phyloP scores from a whole-genome alignment of 1,140 invertebrate species.

The Ceratosolen fusciceps region DNA sequence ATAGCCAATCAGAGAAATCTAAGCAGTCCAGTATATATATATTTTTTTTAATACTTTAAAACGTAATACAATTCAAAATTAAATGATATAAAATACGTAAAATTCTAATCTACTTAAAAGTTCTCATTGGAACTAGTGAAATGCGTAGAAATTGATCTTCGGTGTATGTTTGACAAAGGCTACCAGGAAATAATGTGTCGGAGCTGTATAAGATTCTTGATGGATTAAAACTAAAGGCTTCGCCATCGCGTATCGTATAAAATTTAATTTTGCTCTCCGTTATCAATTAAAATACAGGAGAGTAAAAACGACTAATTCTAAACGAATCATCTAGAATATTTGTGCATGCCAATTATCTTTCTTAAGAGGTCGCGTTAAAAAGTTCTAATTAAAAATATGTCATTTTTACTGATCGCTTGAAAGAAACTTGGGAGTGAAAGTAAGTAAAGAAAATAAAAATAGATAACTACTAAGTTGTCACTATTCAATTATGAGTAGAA shows the following conservation, averaged over 20 bases:
- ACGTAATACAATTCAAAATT: not conserved
- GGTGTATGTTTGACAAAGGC: not conserved
- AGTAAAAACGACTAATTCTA: not conserved
- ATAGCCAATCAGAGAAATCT: not conserved
- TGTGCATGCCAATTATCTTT: not conserved
- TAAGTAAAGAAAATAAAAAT: not conserved
- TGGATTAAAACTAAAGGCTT: not conserved
- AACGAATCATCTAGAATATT: not conserved
- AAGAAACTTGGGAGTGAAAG: not conserved
- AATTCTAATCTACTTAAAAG: not conserved
- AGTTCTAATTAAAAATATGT: not conserved
- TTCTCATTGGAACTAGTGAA: not conserved
- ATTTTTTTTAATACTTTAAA: too few relatives aligned
- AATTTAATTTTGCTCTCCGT: not conserved
- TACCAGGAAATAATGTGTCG: not conserved
- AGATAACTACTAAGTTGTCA: too few relatives aligned
- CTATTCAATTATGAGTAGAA: not conserved
- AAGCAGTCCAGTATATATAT: too few relatives aligned
- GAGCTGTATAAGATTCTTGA: not conserved
- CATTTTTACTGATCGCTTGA: not conserved
- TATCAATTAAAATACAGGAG: not conserved
- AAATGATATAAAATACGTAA: not conserved
- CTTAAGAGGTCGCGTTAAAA: not conserved
- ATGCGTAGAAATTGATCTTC: not conserved
- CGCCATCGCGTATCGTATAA: not conserved